Evolutionary conservation across 1,140 invertebrate species (phyloP), one percentile per base, ranked within the genome.

Genomic region (Cherax destructor): DNA sequence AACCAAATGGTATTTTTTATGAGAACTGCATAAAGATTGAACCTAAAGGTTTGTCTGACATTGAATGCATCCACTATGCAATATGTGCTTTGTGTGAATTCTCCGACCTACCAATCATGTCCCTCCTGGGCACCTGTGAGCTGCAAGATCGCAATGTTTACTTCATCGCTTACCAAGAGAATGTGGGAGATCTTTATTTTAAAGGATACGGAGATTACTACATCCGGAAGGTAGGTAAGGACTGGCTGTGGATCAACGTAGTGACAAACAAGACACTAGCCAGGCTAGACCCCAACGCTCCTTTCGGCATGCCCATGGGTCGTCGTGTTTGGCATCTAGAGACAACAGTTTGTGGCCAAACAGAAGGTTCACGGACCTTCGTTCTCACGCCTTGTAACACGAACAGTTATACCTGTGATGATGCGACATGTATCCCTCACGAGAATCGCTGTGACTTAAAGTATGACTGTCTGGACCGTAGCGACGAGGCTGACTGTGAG

Each of bases 401-500:
- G n/a, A 65, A 81, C 13, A 41, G 85, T 30, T 92, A 86, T 83
- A 81, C 87, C 0, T 92, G 92, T 41, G 83, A 86, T 24, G 87
- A 92, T 77, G 92, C 88, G 65, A 78, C 80, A 61, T 92, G 92
- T 83, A 80, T 92, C 18, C 77, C 87, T 7, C 65, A 84, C n/a
- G 74, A 74, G 52, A 72, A 77, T 65, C 81, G 92, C 56, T 92
- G 92, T 41, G 92, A 92, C 83, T 76, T 90, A 16, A 92, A 92
- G 49, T 92, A 86, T 69, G 92, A 92, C 87, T 92, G 92, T 61
- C 93, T 93, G 30, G 96, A 97, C 93, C 95, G 95, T 83, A 96
- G 96, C 74, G 97, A 98, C 95, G 97, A 98, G 95, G 94, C 94
- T 50, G 94, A 95, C 94, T 97, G 96, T 94, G 56, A 92, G n/a